Evolutionary conservation across 2,888 invertebrate genomes (phyloP), one percentile per base, ranked within the genome.

Genomic region (Reticulitermes lucifugus): DNA sequence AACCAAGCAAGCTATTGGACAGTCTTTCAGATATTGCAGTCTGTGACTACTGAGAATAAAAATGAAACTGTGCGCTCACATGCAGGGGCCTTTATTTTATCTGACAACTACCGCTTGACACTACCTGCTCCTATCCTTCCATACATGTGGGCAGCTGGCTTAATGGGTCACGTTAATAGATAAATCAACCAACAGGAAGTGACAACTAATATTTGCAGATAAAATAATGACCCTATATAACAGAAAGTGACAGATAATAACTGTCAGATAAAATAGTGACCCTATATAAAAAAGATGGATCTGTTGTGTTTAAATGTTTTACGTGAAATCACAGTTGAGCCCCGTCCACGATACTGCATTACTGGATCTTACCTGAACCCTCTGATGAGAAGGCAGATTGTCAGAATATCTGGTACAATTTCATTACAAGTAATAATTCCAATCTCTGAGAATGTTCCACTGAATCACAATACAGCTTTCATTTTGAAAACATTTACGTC

Each of bases 401-500:
- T 80, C 80, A 80, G 46, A 80, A 60, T 80, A 80, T 80, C 60
- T 80, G 80, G 21, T 80, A 80, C 41, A 80, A 59, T 80, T 80
- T 80, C 55, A 41, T 35, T 60, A 59, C 35, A 80, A 80, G 55
- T 60, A 80, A 80, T 43, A 80, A 80, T 60, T 29, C 80, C 29
- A 51, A 21, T n/a, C 41, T 55, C 55, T 80, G 59, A 60, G 18
- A 55, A n/a, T 35, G 14, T 59, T 60, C 80, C 55, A 29, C 14
- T 35, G 25, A 80, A 55, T 80, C 59, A 55, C 60, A 80, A 59
- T 60, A 55, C 60, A 55, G 51, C 60, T 80, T 60, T 41, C 14
- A 41, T 35, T 41, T 73, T 35, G 22, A 60, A 25, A 35, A 59
- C 29, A 35, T 80, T 80, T 41, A 60, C 35, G 41, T 60, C 18